phyloP scores from a whole-genome alignment of 1,140 invertebrate species.

The Armadillidium nasatum region DNA sequence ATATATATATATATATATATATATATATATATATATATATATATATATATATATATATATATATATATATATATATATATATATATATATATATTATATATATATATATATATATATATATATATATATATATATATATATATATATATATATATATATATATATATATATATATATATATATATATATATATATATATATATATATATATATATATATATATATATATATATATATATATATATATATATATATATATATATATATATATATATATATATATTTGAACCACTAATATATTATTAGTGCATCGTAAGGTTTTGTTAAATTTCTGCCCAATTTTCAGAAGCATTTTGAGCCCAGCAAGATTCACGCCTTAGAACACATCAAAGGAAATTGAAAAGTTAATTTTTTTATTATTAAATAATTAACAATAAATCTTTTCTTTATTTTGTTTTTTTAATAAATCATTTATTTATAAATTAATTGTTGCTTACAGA shows the following conservation, averaged over 20 bases:
- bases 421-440: too few relatives aligned
- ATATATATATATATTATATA: not conserved
- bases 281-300: not conserved
- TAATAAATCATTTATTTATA: too few relatives aligned
- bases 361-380: slow-evolving; percentile 3
- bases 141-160: not conserved
- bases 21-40: not conserved
- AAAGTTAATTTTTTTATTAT: too few relatives aligned
- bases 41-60: not conserved
- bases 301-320: not conserved
- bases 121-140: not conserved
- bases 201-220: not conserved
- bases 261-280: not conserved
- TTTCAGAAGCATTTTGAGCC: not conserved
- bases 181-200: not conserved
- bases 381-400: not conserved
- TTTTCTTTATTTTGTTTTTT: too few relatives aligned
- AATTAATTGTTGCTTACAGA: too few relatives aligned
- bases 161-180: not conserved
- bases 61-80: not conserved
- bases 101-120: not conserved
- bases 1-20: not conserved
- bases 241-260: not conserved
- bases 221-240: not conserved
- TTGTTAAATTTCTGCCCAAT: not conserved